Base-by-base conservation (phyloP, 2,888 invertebrate species). In the Anticlea derivata region DNA sequence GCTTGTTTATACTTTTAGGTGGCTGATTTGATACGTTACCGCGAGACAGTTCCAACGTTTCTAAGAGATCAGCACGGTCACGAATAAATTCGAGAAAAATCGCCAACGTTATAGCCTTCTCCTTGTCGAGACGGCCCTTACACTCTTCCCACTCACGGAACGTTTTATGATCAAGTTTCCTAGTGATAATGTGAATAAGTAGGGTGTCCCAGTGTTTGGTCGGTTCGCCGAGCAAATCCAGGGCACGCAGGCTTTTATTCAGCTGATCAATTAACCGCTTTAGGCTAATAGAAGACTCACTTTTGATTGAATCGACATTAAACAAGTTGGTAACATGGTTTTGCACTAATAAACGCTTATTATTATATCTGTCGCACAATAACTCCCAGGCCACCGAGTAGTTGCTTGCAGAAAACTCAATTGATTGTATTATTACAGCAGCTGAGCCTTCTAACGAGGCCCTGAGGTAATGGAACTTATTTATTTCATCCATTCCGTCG, bases 91-190 rank as follows among this genome's bases (percentile, higher is more conserved):
- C 38, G 7, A 38, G 17, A 17, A 17, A 38, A 1, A 17, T 8
- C 1, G 6, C 8, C 38, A 38, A 3, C 0, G 27, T 26, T 7
- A 38, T 38, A 7, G 10, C 8, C 13, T 38, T 38, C 6, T 38
- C 27, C 8, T 38, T 38, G 4, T 38, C 8, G 1, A 62, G 24
- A 2, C 23, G 23, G 27, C 59, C 53, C 39, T 64, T 65, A 33
- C 10, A 48, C 31, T 65, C 58, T 20, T 68, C 66, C 63, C 65
- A 68, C 12, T 64, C 60, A 34, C 66, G 61, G 13, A 39, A 60
- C 0, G 65, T 61, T 10, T 55, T 63, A 7, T 17, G 10, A 40
- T 68, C 66, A 29, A 67, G 31, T 48, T 65, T 68, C 5, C 33
- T 49, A 10, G 57, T 58, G 2, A 68, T 26, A 6, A 66, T 61